Conservation (phyloP, 2,797 vertebrate genomes). For the Phataginus tricuspis region DNA sequence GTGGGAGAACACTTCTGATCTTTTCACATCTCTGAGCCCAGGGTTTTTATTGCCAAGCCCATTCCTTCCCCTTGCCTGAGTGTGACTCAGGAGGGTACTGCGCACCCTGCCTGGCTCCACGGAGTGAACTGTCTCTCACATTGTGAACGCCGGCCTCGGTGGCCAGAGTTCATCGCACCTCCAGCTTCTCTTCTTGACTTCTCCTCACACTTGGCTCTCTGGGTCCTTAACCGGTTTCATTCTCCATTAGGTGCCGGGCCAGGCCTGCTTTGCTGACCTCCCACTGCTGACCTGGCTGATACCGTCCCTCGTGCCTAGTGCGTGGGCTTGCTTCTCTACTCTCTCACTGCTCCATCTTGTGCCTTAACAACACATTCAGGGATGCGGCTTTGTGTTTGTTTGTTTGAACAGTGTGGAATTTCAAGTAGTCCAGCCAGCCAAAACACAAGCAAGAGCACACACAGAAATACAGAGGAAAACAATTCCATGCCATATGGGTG, state of each 20-base stretch:
- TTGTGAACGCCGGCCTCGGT: background rate
- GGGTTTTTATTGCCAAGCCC: background rate
- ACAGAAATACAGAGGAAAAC: slow-evolving; percentile 25
- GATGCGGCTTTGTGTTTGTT: background rate
- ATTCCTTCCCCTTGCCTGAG: background rate
- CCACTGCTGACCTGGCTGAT: no score
- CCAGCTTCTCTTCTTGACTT: background rate
- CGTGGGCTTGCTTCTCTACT: background rate
- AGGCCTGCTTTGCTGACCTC: background rate
- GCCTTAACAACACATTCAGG: background rate
- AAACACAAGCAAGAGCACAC: background rate
- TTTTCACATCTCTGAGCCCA: background rate
- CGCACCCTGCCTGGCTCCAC: background rate
- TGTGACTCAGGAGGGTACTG: background rate
- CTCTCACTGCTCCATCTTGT: background rate
- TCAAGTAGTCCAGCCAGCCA: slow-evolving; percentile 45
- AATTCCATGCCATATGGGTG: slow-evolving; percentile 52
- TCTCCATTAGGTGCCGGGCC: background rate
- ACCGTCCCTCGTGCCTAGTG: no score
- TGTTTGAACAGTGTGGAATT: slow-evolving; percentile 18
- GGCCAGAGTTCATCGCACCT: background rate
- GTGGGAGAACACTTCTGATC: slow-evolving; percentile 1
- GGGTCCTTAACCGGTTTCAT: no score
- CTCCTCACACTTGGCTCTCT: background rate
- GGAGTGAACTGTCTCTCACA: background rate